Evolutionary conservation across 2,797 vertebrate species (phyloP).

Genomic region (Acropternis orthonyx): DNA sequence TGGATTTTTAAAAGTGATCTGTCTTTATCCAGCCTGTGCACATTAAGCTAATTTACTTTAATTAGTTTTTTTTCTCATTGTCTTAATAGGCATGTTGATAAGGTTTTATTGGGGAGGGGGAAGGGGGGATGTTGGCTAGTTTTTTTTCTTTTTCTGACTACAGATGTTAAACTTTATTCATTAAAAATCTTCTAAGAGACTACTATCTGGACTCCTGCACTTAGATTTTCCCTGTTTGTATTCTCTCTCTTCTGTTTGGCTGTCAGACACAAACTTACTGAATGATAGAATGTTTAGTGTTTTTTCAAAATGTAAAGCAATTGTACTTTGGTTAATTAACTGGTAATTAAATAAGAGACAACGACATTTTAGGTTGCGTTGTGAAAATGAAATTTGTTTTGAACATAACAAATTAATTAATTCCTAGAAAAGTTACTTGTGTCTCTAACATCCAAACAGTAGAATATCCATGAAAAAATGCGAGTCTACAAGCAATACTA

Average conservation of each 20-base stretch:
- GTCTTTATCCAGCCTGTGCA: conserved; percentile 80
- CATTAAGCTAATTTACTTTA: conserved; percentile 86
- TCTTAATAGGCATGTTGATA: conserved; percentile 79
- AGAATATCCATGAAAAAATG: neutral
- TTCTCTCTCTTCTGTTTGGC: neutral
- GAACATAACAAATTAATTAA: conserved; percentile 56
- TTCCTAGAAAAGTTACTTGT: conserved; percentile 40
- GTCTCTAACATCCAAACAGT: neutral
- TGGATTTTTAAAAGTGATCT: conserved; percentile 80
- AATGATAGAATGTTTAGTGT: neutral
- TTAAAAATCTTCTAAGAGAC: conserved; percentile 61
- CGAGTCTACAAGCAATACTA: neutral
- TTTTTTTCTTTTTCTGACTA: conserved; percentile 66
- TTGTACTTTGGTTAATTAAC: conserved; percentile 57
- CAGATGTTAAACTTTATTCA: conserved; percentile 65
- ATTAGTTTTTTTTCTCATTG: conserved; percentile 81
- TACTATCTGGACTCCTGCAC: neutral
- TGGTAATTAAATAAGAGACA: conserved; percentile 53
- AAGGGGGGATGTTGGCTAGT: neutral
- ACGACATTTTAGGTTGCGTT: conserved; percentile 20
- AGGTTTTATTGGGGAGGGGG: neutral
- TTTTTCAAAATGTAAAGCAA: conserved; percentile 14
- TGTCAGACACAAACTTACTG: neutral
- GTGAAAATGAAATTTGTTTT: conserved; percentile 18
- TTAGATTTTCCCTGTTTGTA: conserved; percentile 2